Percentiles rank a stretch among this genome's conserved stretches.
These are phyloP conservation scores for Chymomyza costata DNA, from an alignment of 1,140 invertebrate species.

Conservation along the genomic window DNA sequence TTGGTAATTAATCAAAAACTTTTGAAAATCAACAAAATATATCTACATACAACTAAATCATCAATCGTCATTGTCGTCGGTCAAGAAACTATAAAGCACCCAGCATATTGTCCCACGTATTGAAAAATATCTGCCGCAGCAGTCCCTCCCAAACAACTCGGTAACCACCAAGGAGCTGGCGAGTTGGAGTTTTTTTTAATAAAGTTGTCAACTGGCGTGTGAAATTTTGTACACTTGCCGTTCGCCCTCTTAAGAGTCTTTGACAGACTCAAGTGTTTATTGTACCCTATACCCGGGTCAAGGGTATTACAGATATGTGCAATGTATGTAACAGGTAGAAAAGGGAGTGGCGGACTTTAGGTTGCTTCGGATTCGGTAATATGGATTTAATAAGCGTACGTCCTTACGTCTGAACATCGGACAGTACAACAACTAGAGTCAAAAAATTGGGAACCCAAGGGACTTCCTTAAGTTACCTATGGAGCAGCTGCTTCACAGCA, in stretches of 20 bases:
- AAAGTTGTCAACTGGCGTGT: slow-evolving; percentile 69
- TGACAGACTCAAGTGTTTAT: slow-evolving; percentile 19
- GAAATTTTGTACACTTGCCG: slow-evolving; percentile 28
- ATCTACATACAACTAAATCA: slow-evolving; percentile 60
- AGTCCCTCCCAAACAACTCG: too few relatives aligned
- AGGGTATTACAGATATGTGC: too few relatives aligned
- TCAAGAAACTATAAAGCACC: slow-evolving; percentile 70
- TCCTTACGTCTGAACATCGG: too few relatives aligned
- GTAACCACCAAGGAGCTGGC: slow-evolving; percentile 38
- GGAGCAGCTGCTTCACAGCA: too few relatives aligned
- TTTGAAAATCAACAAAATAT: slow-evolving; percentile 5
- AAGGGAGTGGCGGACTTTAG: too few relatives aligned
- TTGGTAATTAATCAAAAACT: slow-evolving; percentile 66
- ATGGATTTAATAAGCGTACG: too few relatives aligned
- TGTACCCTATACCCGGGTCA: too few relatives aligned
- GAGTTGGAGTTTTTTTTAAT: slow-evolving; percentile 63
- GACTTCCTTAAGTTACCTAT: too few relatives aligned
- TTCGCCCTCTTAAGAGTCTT: background rate
- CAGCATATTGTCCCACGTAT: slow-evolving; percentile 39
- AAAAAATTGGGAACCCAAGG: too few relatives aligned
- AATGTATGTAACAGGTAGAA: too few relatives aligned
- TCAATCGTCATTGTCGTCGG: slow-evolving; percentile 58
- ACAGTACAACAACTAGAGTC: too few relatives aligned
- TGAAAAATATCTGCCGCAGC: background rate
- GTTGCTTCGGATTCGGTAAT: too few relatives aligned